These are phyloP conservation scores for Drosophila arawakana DNA, from an alignment of 1,140 invertebrate genomes.

Conservation along the genomic window DNA sequence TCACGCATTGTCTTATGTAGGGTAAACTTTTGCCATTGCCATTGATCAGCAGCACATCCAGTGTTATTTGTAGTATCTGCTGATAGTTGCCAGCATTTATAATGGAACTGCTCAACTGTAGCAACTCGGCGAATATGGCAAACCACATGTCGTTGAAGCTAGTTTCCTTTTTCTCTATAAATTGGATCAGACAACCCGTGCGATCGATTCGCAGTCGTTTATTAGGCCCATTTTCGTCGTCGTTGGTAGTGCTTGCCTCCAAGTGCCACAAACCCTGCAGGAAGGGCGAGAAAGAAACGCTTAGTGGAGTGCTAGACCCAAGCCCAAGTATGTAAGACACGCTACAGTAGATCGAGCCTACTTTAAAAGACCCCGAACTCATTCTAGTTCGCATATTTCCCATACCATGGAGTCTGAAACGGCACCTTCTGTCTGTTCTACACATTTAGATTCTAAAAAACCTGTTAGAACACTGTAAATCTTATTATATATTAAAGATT, in stretches of 20 bases:
- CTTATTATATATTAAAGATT: no score
- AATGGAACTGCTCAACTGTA: conserved; percentile 51
- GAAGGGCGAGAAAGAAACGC: neutral
- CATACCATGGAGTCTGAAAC: no score
- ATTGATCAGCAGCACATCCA: conserved; percentile 56
- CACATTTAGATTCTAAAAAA: no score
- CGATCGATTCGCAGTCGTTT: conserved; percentile 56
- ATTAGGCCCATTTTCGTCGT: conserved; percentile 26
- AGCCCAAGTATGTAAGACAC: no score
- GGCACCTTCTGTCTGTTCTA: no score
- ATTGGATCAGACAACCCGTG: conserved; percentile 54
- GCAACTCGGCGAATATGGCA: conserved; percentile 63
- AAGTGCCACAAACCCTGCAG: conserved; percentile 58
- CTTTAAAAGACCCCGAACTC: no score
- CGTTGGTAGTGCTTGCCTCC: conserved; percentile 4
- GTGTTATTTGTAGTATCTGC: conserved; percentile 36
- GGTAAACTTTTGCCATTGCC: conserved; percentile 57
- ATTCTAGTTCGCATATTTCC: no score
- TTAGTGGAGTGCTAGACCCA: no score
- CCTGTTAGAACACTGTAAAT: no score
- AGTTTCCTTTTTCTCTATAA: conserved; percentile 53
- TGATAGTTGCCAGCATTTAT: conserved; percentile 63
- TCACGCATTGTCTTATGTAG: conserved; percentile 56
- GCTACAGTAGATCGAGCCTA: no score
- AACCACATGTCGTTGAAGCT: conserved; percentile 73